Evolutionary conservation across 2,888 invertebrate genomes (phyloP), one percentile per base, ranked within the genome.

Genomic region (Pristionchus mayeri): DNA sequence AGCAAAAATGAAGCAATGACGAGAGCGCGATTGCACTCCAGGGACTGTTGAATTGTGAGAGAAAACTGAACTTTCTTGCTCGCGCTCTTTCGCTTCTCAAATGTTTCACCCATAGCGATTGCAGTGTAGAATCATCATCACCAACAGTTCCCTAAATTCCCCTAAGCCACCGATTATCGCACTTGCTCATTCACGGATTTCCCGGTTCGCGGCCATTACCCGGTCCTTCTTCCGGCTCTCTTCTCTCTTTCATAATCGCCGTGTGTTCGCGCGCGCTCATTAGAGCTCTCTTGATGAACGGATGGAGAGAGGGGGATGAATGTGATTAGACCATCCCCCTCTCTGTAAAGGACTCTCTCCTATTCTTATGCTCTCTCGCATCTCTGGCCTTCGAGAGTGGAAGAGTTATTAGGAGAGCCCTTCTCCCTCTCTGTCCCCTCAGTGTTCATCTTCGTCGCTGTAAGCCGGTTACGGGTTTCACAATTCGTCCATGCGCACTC

Each of bases 271-370:
- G 13, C 44, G 44, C 21, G 6, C n/a, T 71, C 71, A 71, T 71
- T 71, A 71, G 71, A 44, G 40, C 71, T 40, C 71, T 71, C 71
- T 71, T 71, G 71, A 71, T 71, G 71, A 71, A 44, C 71, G 16
- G 30, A 30, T 24, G 18, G 27, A 24, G n/a, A 21, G n/a, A 1
- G 54, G 2, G 63, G 30, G 63, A 6, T 30, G 18, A 71, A 71
- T 71, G 40, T 37, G 71, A 71, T 71, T 71, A 71, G 71, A 71
- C 71, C 71, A 71, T 71, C 40, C 44, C 34, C 18, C 60, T 60
- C 60, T 30, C 4, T 54, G 54, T 60, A 60, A 30, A 11, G 11
- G 52, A 57, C 3, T 57, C 57, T 57, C 57, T 57, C 57, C 4
- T 11, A 3, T 9, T 57, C 27, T 0, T 21, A 9, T 37, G 4